Base-by-base conservation (phyloP, 2,888 invertebrate genomes). In the Buathra laborator region DNA sequence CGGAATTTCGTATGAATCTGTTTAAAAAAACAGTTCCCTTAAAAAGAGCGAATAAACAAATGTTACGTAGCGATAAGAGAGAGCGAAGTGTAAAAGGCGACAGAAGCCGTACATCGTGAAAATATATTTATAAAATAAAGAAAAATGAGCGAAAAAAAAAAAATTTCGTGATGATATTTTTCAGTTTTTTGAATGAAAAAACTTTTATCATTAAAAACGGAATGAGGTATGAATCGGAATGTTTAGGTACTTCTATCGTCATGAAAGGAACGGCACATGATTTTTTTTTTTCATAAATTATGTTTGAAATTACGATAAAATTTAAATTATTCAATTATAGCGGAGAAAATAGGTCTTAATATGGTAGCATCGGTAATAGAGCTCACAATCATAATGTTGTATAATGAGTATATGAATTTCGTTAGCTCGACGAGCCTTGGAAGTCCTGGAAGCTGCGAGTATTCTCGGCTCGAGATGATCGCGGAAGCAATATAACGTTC, bases 321-420 rank as follows among this genome's bases (percentile, higher is more conserved):
- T n/a, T 62, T 4, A 62, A 62, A 62, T 14, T 29, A 14, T 12
- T 62, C 59, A 62, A 62, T 62, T 62, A 62, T 14, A 62, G 59
- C 7, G 59, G 1, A 14, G 6, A 14, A 62, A 62, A 14, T 32
- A 14, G 59, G 14, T 32, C 29, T 24, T 14, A n/a, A 62, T 29
- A 29, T 32, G 14, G 59, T 29, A 6, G 59, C 14, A 32, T 32
- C 29, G 6, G 59, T 29, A 62, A 62, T 66, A 19, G 1, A 66
- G 43, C 16, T 43, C 66, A 43, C 37, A 16, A 68, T 62, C 56
- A 75, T 75, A 46, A 51, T 9, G 67, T 68, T 44, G n/a, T 16
- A 68, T 56, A 68, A 67, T 67, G 48, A 81, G 29, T 10, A 37
- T 53, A 56, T 46, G 19, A 67, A 68, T 75, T 75, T 75, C 56